Evolutionary conservation across 2,888 invertebrate species (phyloP).

Genomic region (Ariolimax columbianus): DNA sequence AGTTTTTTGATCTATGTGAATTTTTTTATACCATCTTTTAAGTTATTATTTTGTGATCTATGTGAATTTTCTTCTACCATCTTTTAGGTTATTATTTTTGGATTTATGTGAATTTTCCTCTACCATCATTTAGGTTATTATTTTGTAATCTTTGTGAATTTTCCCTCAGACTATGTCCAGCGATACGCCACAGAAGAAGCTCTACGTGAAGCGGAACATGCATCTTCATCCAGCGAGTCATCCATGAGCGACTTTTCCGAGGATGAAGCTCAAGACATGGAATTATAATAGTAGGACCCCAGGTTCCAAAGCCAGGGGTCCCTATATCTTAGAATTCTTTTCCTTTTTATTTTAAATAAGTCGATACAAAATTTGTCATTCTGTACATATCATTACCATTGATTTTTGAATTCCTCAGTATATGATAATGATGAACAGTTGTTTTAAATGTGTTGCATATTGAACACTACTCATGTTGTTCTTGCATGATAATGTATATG

Average conservation of each 20-base stretch:
- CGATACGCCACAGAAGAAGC: slow-evolving; percentile 99
- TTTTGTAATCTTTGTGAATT: neutral
- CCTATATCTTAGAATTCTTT: slow-evolving; percentile 19
- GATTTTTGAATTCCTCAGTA: neutral
- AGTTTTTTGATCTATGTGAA: too few species aligned
- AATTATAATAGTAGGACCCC: slow-evolving; percentile 88
- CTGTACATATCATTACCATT: slow-evolving; percentile 36
- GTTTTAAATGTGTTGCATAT: neutral
- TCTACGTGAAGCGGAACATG: slow-evolving; percentile 86
- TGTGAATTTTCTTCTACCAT: too few species aligned
- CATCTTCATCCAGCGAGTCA: slow-evolving; percentile 89
- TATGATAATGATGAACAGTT: slow-evolving; percentile 9
- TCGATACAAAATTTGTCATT: slow-evolving; percentile 16
- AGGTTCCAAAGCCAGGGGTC: slow-evolving; percentile 37
- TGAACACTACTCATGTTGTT: neutral
- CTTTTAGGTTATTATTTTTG: too few species aligned
- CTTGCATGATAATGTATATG: neutral
- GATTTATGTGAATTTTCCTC: too few species aligned
- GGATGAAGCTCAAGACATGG: slow-evolving; percentile 99
- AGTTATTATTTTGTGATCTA: too few species aligned
- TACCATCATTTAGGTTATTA: neutral
- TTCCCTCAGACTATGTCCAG: slow-evolving; percentile 91
- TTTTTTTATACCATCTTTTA: too few species aligned
- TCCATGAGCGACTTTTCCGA: slow-evolving; percentile 99
- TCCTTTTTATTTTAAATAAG: slow-evolving; percentile 18